Conservation (phyloP, 2,797 vertebrate genomes). For the Leptoclinus maculatus region DNA sequence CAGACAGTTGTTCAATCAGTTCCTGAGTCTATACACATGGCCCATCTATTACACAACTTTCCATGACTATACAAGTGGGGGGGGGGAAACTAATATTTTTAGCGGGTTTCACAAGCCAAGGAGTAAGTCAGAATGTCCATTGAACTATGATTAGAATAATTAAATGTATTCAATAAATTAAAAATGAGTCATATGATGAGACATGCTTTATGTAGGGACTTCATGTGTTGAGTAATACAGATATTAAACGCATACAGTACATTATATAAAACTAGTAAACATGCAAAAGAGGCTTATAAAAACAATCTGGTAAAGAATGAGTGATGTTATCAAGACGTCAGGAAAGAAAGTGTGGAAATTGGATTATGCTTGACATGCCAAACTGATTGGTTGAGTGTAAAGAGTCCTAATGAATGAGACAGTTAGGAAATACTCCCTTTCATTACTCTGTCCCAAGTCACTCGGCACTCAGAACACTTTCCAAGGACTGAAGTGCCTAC, state of each 20-base stretch:
- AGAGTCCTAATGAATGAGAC: conserved; percentile 59
- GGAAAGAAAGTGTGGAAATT: conserved; percentile 62
- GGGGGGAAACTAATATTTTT: background rate
- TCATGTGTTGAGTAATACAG: background rate
- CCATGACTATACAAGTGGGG: background rate
- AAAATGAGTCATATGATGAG: conserved; percentile 1
- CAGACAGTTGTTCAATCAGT: background rate
- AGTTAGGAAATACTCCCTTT: conserved; percentile 67
- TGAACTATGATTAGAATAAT: background rate
- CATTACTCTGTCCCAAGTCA: conserved; percentile 64
- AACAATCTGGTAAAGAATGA: background rate
- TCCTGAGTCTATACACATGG: background rate
- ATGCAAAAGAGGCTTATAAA: conserved; percentile 9
- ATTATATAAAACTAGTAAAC: background rate
- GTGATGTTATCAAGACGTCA: conserved; percentile 28
- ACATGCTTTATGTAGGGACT: background rate
- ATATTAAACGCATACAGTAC: background rate
- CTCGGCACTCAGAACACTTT: conserved; percentile 67
- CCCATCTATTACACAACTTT: conserved; percentile 20
- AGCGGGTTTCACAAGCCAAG: background rate
- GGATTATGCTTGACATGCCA: conserved; percentile 57
- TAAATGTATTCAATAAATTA: background rate
- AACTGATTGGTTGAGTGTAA: conserved; percentile 60
- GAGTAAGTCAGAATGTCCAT: conserved; percentile 1
- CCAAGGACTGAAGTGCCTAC: conserved; percentile 55